Percentiles rank a stretch among this genome's conserved stretches.
Evolutionary conservation across 2,797 vertebrate species (phyloP).

Genomic region (Graptemys geographica): DNA sequence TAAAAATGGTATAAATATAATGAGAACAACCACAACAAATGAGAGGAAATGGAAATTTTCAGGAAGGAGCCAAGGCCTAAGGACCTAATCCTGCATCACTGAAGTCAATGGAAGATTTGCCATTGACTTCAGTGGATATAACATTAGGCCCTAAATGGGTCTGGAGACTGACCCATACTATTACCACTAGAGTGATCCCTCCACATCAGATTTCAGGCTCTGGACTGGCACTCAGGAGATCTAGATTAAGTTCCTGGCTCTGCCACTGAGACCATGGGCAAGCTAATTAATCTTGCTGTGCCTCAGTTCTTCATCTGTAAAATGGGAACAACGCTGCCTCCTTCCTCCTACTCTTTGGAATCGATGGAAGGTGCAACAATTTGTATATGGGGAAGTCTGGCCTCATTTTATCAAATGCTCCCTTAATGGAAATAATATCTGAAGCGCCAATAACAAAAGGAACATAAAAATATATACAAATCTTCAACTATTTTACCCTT

Average conservation of each 20-base stretch:
- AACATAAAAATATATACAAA: not conserved
- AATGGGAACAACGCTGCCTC: not conserved
- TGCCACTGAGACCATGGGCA: not conserved
- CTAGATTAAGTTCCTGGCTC: not conserved
- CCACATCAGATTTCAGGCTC: not conserved
- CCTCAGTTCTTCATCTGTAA: not conserved
- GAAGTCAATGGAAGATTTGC: not conserved
- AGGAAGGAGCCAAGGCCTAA: not conserved
- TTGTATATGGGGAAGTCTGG: not conserved
- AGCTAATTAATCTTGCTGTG: no score
- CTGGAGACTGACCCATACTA: not conserved
- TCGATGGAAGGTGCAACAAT: not conserved
- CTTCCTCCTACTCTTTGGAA: not conserved
- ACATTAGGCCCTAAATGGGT: not conserved
- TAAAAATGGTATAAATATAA: not conserved
- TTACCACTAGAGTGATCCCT: not conserved
- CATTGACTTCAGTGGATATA: not conserved
- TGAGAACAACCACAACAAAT: not conserved
- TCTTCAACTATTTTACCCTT: not conserved
- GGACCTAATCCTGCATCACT: not conserved
- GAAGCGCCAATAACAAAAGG: not conserved
- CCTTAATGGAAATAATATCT: not conserved
- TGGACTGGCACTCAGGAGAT: not conserved
- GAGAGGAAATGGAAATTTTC: not conserved
- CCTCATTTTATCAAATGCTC: not conserved